Percentiles rank a stretch among this genome's conserved stretches.
Conservation (phyloP, 1,140 invertebrate genomes). For the Armadillidium nasatum region DNA sequence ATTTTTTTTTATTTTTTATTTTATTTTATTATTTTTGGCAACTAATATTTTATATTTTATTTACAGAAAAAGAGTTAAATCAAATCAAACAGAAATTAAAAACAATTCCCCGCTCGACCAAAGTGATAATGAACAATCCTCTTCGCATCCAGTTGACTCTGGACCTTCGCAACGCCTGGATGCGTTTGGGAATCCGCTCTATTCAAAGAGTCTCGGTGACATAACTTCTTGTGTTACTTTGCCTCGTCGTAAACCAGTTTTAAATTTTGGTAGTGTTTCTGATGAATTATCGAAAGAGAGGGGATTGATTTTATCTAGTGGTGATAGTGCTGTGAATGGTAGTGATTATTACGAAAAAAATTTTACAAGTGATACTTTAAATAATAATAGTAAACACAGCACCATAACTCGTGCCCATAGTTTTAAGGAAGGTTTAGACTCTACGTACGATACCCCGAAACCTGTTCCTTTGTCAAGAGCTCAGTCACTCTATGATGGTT, state of each 20-base stretch:
- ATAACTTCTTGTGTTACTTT: conserved; percentile 23
- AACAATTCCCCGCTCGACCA: no score
- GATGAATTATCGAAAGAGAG: neutral
- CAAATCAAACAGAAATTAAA: no score
- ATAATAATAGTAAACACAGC: conserved; percentile 31
- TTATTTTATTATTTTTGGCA: no score
- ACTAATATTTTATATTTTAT: no score
- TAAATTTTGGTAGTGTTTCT: conserved; percentile 43
- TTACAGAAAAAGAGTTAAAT: no score
- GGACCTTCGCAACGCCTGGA: neutral
- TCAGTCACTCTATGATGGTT: conserved; percentile 42
- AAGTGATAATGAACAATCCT: no score
- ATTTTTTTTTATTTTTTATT: neutral
- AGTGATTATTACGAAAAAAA: conserved; percentile 4
- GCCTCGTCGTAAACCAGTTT: conserved; percentile 40
- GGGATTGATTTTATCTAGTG: conserved; percentile 3
- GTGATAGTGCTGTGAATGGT: conserved; percentile 32
- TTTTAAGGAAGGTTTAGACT: conserved; percentile 42
- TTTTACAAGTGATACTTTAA: conserved; percentile 12
- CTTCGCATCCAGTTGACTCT: neutral
- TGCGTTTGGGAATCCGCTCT: neutral
- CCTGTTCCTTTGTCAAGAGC: conserved; percentile 31
- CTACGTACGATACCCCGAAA: conserved; percentile 4
- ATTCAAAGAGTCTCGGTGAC: neutral
- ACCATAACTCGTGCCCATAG: conserved; percentile 40